Conservation (phyloP, 2,797 vertebrate species). For the Acrossocheilus fasciatus region DNA sequence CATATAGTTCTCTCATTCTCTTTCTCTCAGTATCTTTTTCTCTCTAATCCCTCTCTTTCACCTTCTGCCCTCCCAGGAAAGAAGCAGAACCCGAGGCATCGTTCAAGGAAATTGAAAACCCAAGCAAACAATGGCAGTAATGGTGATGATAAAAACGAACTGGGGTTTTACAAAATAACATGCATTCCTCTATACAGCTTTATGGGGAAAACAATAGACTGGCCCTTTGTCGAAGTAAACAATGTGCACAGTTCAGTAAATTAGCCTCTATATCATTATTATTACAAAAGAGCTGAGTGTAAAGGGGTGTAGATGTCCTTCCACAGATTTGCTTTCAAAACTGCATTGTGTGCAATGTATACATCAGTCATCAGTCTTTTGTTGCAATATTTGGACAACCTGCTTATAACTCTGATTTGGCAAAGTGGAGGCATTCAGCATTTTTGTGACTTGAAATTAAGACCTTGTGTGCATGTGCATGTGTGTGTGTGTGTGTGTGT, state of each 20-base stretch:
- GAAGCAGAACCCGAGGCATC: conserved; percentile 44
- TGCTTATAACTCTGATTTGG: conserved; percentile 12
- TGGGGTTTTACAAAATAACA: conserved; percentile 56
- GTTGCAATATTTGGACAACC: conserved; percentile 7
- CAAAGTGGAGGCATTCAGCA: conserved; percentile 12
- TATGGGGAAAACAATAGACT: conserved; percentile 50
- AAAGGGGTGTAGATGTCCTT: neutral
- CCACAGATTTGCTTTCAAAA: neutral
- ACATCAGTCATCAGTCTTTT: conserved; percentile 7
- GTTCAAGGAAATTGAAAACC: conserved; percentile 61
- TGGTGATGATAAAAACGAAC: conserved; percentile 59
- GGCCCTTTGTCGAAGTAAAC: conserved; percentile 43
- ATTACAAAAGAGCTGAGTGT: conserved; percentile 40
- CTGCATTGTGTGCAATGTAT: neutral
- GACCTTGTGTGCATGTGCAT: neutral
- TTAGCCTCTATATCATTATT: conserved; percentile 36
- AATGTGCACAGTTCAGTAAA: conserved; percentile 29
- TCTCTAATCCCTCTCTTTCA: conserved; percentile 26
- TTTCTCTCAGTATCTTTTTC: conserved; percentile 33
- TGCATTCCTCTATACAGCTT: conserved; percentile 48
- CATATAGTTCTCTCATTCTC: conserved; percentile 38
- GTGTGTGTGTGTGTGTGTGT: too few relatives aligned
- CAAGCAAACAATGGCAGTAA: conserved; percentile 64
- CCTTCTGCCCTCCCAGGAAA: conserved; percentile 54
- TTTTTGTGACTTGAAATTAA: conserved; percentile 1